These are phyloP conservation scores for Trachymyrmex cornetzi DNA, from an alignment of 1,140 invertebrate species.

Conservation along the genomic window DNA sequence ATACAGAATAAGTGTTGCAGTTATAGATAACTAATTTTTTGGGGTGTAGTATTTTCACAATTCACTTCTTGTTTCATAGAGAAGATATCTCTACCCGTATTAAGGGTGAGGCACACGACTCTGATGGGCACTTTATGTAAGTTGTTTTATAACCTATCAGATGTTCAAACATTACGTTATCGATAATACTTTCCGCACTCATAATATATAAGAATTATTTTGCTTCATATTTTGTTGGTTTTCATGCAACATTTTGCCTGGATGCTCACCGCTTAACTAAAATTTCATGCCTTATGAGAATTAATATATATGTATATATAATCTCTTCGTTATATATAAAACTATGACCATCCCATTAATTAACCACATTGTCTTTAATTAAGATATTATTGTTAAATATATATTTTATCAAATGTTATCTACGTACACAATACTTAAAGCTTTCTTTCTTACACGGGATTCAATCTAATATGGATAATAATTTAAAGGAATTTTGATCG, in stretches of 20 bases:
- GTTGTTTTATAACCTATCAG: conserved; percentile 79
- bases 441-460: conserved; percentile 25
- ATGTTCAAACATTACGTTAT: conserved; percentile 74
- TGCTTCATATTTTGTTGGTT: conserved; percentile 73
- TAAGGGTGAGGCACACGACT: conserved; percentile 80
- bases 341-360: conserved; percentile 69
- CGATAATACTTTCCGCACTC: conserved; percentile 71
- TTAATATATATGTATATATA: conserved; percentile 52
- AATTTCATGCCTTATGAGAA: conserved; percentile 70
- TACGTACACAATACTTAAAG: conserved; percentile 18
- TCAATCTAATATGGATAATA: conserved; percentile 21
- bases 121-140: conserved; percentile 83
- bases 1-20: conserved; percentile 61
- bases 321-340: conserved; percentile 64
- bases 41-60: conserved; percentile 64
- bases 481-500: conserved; percentile 20
- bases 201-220: conserved; percentile 74
- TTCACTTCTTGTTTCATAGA: conserved; percentile 83
- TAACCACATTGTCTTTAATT: conserved; percentile 80
- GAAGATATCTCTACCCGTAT: conserved; percentile 83
- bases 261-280: conserved; percentile 80
- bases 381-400: conserved; percentile 49
- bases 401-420: conserved; percentile 25
- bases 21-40: conserved; percentile 58
- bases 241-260: conserved; percentile 73